Percentiles rank a stretch among this genome's conserved stretches.
Conservation (phyloP, 1,140 invertebrate genomes). For the Drosophila biarmipes region DNA sequence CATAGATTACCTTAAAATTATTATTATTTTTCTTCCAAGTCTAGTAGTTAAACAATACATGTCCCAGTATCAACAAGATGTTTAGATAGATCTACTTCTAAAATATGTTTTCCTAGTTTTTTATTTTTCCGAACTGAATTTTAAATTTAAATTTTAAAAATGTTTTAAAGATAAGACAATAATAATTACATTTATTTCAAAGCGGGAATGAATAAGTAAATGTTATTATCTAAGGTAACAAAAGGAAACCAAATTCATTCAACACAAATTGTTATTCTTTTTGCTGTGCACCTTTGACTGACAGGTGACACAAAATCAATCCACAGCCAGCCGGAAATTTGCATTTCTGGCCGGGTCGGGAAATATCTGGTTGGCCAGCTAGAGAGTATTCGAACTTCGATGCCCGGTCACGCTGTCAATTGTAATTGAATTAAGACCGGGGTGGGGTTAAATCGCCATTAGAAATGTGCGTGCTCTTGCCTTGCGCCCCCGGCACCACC, state of each 20-base stretch:
- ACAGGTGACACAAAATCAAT: conserved; percentile 46
- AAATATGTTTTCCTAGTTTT: too few relatives aligned
- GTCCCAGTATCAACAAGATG: too few relatives aligned
- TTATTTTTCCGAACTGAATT: too few relatives aligned
- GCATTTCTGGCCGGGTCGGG: conserved; percentile 27
- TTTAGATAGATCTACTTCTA: too few relatives aligned
- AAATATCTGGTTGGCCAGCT: conserved; percentile 21
- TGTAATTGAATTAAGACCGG: conserved; percentile 70
- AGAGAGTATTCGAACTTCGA: conserved; percentile 36
- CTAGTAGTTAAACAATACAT: too few relatives aligned
- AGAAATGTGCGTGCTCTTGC: conserved; percentile 56
- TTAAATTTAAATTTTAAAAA: too few relatives aligned
- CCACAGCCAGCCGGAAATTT: conserved; percentile 23
- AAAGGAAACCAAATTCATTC: not conserved
- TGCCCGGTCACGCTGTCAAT: conserved; percentile 19
- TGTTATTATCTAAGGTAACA: not conserved
- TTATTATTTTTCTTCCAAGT: too few relatives aligned
- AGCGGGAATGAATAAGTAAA: not conserved
- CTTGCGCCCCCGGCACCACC: not conserved
- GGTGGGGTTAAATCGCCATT: conserved; percentile 37
- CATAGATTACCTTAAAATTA: too few relatives aligned
- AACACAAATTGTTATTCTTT: not conserved
- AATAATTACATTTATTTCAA: too few relatives aligned
- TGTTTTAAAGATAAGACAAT: too few relatives aligned
- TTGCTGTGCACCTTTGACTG: conserved; percentile 12